Evolutionary conservation across 2,113 vertebrate species (phyloP).

Genomic region (Canis aureus): DNA sequence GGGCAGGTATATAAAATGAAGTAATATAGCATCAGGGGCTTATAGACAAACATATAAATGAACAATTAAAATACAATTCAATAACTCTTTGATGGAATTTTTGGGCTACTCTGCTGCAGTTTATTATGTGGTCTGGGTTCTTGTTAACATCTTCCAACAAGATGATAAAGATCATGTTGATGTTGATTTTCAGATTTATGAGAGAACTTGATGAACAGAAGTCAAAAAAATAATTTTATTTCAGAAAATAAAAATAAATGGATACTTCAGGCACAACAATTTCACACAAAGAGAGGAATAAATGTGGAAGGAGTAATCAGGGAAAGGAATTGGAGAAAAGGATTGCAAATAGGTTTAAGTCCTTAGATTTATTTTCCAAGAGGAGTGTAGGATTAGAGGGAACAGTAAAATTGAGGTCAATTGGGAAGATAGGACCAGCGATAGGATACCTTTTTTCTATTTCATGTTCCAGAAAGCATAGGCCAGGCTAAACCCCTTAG

Average conservation of each 20-base stretch:
- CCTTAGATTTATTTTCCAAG: constrained; percentile 52
- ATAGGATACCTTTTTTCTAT: not conserved
- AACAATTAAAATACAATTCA: too few relatives aligned
- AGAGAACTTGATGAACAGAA: not conserved
- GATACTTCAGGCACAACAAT: not conserved
- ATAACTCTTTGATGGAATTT: not conserved
- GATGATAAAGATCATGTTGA: not conserved
- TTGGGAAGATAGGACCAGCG: not conserved
- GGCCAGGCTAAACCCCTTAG: not conserved
- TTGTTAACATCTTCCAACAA: not conserved
- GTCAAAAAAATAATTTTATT: not conserved
- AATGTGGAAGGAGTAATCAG: constrained; percentile 14
- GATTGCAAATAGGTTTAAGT: not conserved
- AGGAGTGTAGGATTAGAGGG: not conserved
- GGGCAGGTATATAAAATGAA: too few relatives aligned
- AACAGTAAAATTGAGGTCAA: constrained; percentile 41
- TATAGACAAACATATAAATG: too few relatives aligned
- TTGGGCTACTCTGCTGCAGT: not conserved
- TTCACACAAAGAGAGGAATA: constrained; percentile 25
- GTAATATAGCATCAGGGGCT: too few relatives aligned
- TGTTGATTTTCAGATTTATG: not conserved
- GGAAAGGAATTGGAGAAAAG: constrained; percentile 23
- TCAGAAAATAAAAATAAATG: constrained; percentile 39
- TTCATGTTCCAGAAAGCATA: not conserved
- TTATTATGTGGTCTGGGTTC: not conserved